Evolutionary conservation across 2,797 vertebrate genomes (phyloP), one percentile per base, ranked within the genome.

Genomic region (Triplophysa yarkandensis): DNA sequence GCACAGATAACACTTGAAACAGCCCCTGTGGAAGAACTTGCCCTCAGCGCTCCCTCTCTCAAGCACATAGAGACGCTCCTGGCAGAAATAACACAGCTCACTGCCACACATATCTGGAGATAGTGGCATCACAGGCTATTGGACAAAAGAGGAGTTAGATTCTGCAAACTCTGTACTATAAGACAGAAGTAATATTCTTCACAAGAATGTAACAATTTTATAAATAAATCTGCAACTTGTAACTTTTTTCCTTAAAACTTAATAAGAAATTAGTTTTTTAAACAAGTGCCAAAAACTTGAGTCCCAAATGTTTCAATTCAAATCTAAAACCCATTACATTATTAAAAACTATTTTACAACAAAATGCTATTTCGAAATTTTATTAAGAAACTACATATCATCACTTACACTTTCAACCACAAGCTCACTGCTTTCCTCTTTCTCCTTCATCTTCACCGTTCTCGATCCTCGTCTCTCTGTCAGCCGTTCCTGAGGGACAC

Each of bases 1-100:
- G 19, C 96, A 98, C 36, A 0, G 73, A 23, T 84, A 76, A 86
- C 96, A 98, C 74, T 84, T 89, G 91, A 98, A 98, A 88, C 96
- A 98, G 85, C 92, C 87, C 0, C 95, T 94, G 77, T 98, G 96
- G 91, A 97, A 97, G 90, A 98, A 97, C 82, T 81, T 93, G 68
- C 94, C 94, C 58, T 97, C 90, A 0, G 93, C 92, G 0, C 94
- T 95, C 88, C 94, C 87, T 39, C 95, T 89, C 83, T 98, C 96
- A 87, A 98, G 75, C 66, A 94, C 88, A 19, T 96, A 98, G 23
- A 98, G 93, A 6, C 86, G 92, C 62, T 84, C 74, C 46, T 84
- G 85, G 0, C 96, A 98, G 79, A 97, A 94, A 82, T 94, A 95
- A 75, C 96, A 98, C 72, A 91, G 87, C 52, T 95, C 94, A 0